Percentiles rank a stretch among this genome's conserved stretches.
These are phyloP conservation scores for Periophthalmus magnuspinnatus DNA, from an alignment of 2,797 vertebrate species.

Conservation along the genomic window DNA sequence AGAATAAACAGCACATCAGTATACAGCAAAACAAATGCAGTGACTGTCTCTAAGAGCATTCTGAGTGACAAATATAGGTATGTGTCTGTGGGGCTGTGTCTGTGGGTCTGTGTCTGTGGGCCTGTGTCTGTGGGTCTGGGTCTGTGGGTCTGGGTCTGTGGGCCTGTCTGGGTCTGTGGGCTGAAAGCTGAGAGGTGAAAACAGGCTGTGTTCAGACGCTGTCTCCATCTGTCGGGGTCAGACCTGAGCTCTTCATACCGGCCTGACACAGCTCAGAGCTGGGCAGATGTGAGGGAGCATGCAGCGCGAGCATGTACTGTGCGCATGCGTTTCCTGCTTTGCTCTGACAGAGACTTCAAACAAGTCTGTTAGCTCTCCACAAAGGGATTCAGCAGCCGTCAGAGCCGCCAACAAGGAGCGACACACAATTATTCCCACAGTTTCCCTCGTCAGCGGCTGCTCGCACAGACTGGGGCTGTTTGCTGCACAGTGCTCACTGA, in stretches of 20 bases:
- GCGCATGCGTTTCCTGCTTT: conserved; percentile 30
- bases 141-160: conserved; percentile 16
- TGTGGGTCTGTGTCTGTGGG: neutral
- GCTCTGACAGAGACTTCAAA: conserved; percentile 60
- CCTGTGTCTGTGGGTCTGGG: too few species aligned
- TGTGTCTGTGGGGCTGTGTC: neutral
- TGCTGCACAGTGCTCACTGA: conserved; percentile 65
- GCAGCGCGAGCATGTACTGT: conserved; percentile 34
- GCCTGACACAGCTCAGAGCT: conserved; percentile 18
- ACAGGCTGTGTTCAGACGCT: conserved; percentile 37
- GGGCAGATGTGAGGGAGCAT: conserved; percentile 38
- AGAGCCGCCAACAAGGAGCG: conserved; percentile 63
- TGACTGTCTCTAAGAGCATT: conserved; percentile 18
- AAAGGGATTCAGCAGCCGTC: conserved; percentile 60
- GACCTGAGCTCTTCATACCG: conserved; percentile 44
- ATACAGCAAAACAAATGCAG: neutral
- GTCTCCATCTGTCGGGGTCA: conserved; percentile 56
- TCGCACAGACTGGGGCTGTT: conserved; percentile 54
- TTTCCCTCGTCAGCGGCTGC: conserved; percentile 65
- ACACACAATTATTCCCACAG: conserved; percentile 70
- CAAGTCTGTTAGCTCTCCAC: conserved; percentile 60
- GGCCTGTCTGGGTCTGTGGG: conserved; percentile 24
- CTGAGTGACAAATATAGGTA: neutral
- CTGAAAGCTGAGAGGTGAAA: conserved; percentile 28
- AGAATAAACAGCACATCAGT: conserved; percentile 6